Evolutionary conservation across 2,888 invertebrate species (phyloP), one percentile per base, ranked within the genome.

Genomic region (Cantharis rufa): DNA sequence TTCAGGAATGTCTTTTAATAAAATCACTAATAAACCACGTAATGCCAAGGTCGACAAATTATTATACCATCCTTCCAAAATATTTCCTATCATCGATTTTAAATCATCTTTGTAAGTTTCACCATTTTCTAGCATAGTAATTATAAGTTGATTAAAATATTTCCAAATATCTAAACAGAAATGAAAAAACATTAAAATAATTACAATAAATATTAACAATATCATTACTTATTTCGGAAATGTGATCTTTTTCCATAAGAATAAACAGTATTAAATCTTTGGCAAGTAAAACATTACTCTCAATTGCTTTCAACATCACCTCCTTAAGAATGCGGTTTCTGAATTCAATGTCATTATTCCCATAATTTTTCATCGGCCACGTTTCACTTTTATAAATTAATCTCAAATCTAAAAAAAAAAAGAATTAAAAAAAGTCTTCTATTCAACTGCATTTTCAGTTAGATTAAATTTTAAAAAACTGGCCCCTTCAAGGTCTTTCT

Each of bases 261-360:
- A 77, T 69, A 69, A 66, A 27, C 10, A 77, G n/a, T 15, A 77
- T 68, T 61, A 77, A 16, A 69, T 48, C n/a, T 64, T 64, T 72
- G 3, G 77, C 77, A 69, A 71, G 13, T 11, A 32, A 18, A 27
- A 74, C 9, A 64, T 77, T 18, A 10, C 7, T 68, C 27, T 61
- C 16, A 48, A 74, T 62, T 15, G 77, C 15, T 7, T 10, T 69
- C 2, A n/a, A 27, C 15, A 77, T 48, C 3, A 77, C 48, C 15
- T 71, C 74, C 1, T 32, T n/a, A 0, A 77, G 16, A 13, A 74
- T 32, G 10, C 18, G 21, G 28, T 71, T 74, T 68, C 73, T 18
- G 16, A 74, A 69, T 32, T 71, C 61, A 9, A 27, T 24, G 24
- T 77, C 77, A 69, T 48, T 32, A 16, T 1, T 21, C 2, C 61